A percentile compares a stretch with the other conserved stretches of the same genome.
Conservation (phyloP, 1,140 invertebrate genomes). For the roundworm (Caenorhabditis elegans) region WBcel235 BX284603.4:8982001-8982500, state of each 20-base stretch:
- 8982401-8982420: neutral
- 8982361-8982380: neutral
- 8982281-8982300: neutral
- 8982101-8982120: neutral
- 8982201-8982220: neutral
- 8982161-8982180: neutral
- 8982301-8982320: constrained; percentile 17
- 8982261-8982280: neutral
- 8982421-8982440: too few relatives aligned
- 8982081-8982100: neutral
- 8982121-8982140: neutral
- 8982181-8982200: neutral
- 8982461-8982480: too few relatives aligned
- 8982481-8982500: too few relatives aligned
- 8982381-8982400: neutral
- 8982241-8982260: neutral
- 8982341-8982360: neutral
- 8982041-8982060: neutral
- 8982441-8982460: too few relatives aligned
- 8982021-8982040: neutral
- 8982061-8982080: neutral
- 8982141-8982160: neutral
- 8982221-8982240: neutral
- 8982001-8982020: neutral
- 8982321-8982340: constrained; percentile 18